Base-by-base conservation (phyloP, 2,888 invertebrate species). In the Trileptium ribeirensis region DNA sequence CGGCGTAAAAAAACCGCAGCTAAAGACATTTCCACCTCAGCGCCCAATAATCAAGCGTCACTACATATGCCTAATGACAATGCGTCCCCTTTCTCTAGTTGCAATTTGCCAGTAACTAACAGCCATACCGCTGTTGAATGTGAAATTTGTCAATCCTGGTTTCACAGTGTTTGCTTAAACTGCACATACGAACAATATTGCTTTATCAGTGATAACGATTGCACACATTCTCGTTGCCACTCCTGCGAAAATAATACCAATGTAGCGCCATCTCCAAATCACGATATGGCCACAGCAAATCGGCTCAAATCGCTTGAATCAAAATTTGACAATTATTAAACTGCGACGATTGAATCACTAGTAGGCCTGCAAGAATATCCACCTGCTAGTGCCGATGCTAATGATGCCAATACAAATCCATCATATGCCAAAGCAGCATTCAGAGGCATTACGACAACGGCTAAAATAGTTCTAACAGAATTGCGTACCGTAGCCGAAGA, bases 341-440 rank as follows among this genome's bases (percentile, higher is more conserved):
- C 51, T 51, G 51, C 51, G 8, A 51, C 24, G 8, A 51, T 15
- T 51, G 24, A 51, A 51, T n/a, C n/a, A n/a, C n/a, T n/a, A n/a
- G n/a, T n/a, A n/a, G n/a, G n/a, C n/a, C n/a, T n/a, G n/a, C n/a
- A n/a, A n/a, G n/a, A n/a, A n/a, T n/a, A 51, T 51, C 51, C 38
- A 75, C 39, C 86, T 86, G 91, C 91, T 19, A 99, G 98, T 81
- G 97, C 94, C 81, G 99, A 90, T 85, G 96, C 94, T 88, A 94
- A 92, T 89, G 94, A 93, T 90, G 95, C 99, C 90, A 94, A 96
- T 77, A 99, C 99, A 97, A 99, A 98, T 85, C 98, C 91, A 89
- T 99, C 99, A 0, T 97, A 94, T 36, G 99, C 92, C 97, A 97
- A 97, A 80, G 96, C 96, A 92, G 98, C 97, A 92, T 99, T 99